Evolutionary conservation across 1,140 invertebrate genomes (phyloP).

Genomic region (Drosophila auraria): DNA sequence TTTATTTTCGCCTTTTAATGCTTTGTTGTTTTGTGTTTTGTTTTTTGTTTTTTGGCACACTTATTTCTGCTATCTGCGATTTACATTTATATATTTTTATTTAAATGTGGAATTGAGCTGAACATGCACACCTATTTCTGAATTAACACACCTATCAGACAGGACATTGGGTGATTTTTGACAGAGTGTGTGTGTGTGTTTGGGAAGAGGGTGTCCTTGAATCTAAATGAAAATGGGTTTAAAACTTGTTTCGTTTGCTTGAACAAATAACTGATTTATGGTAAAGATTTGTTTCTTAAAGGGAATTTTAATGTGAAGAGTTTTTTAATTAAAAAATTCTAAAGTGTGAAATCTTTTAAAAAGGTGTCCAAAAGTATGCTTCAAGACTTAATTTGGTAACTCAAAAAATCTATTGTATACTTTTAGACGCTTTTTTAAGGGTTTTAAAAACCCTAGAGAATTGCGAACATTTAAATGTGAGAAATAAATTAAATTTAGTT

Average conservation of each 20-base stretch:
- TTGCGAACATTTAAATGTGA: too few species aligned
- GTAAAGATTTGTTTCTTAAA: too few species aligned
- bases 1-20: constrained; percentile 38
- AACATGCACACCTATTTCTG: constrained; percentile 32
- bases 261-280: background rate
- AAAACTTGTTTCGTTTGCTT: background rate
- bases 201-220: too few species aligned
- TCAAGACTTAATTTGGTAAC: too few species aligned
- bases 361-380: too few species aligned
- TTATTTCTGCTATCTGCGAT: constrained; percentile 42
- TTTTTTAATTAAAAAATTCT: too few species aligned
- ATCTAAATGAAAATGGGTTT: too few species aligned
- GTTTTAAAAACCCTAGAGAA: too few species aligned
- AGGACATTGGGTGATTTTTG: constrained; percentile 14
- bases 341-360: too few species aligned
- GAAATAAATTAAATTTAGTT: background rate
- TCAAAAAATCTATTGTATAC: too few species aligned
- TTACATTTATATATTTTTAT: constrained; percentile 54
- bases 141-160: constrained; percentile 18
- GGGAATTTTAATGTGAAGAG: background rate
- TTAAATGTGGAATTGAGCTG: constrained; percentile 59
- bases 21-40: background rate
- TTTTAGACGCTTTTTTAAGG: too few species aligned
- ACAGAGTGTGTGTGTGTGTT: constrained; percentile 11
- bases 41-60: constrained; percentile 43